phyloP scores from a whole-genome alignment of 2,113 vertebrate genomes.

The Thryonomys swinderianus region DNA sequence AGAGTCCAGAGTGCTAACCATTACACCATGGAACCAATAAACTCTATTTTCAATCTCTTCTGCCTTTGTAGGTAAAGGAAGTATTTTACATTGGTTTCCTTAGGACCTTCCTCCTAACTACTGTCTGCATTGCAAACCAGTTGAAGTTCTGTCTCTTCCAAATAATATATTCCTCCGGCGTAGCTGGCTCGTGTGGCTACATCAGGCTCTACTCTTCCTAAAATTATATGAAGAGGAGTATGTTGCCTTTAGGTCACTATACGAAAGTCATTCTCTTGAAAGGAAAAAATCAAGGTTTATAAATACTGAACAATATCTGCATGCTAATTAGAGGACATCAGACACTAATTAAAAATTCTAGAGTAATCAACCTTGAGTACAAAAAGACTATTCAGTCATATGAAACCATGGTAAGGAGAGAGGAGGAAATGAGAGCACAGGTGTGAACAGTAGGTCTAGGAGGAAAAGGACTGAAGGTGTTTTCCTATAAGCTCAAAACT shows the following conservation, averaged over 20 bases:
- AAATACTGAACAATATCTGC: background rate
- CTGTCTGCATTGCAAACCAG: background rate
- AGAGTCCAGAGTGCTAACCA: no score
- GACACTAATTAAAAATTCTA: background rate
- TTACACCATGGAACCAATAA: no score
- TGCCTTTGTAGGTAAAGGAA: background rate
- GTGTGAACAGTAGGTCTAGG: no score
- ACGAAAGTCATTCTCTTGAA: slow-evolving; percentile 4
- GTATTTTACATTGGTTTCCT: background rate
- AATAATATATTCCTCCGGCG: background rate
- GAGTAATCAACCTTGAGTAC: background rate
- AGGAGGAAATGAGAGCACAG: no score
- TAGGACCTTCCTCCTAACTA: background rate
- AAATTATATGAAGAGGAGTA: no score
- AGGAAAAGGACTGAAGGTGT: no score
- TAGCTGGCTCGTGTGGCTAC: background rate
- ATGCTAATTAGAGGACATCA: background rate
- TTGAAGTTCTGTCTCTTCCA: background rate
- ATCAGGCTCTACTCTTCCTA: background rate
- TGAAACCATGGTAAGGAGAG: no score
- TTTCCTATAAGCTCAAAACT: no score
- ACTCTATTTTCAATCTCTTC: background rate
- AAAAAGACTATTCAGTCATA: no score
- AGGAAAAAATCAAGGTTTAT: background rate
- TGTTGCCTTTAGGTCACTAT: background rate